Percentiles rank a stretch among this genome's conserved stretches.
These are phyloP conservation scores for Drosophila varians DNA, from an alignment of 1,140 invertebrate genomes.

Conservation along the genomic window DNA sequence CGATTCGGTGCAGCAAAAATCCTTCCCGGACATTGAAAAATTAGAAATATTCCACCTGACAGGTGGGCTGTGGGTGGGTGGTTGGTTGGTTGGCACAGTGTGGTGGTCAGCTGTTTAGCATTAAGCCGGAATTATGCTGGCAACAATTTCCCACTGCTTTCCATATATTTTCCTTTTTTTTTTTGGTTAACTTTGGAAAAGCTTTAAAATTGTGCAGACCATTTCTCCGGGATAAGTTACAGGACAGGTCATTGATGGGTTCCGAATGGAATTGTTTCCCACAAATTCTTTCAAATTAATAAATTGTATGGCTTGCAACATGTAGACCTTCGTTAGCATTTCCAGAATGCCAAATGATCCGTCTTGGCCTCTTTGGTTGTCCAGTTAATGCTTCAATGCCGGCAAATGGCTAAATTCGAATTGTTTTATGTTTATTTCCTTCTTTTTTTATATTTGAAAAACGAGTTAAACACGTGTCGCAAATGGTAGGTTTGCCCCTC, in stretches of 20 bases:
- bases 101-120: slow-evolving; percentile 74
- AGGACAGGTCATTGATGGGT: slow-evolving; percentile 1
- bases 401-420: slow-evolving; percentile 79
- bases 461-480: slow-evolving; percentile 81
- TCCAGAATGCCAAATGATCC: neutral
- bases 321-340: neutral
- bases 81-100: neutral
- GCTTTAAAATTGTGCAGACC: slow-evolving; percentile 41
- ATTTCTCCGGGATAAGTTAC: slow-evolving; percentile 27
- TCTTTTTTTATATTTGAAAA: slow-evolving; percentile 61
- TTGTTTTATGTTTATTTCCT: slow-evolving; percentile 63
- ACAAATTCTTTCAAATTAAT: slow-evolving; percentile 44
- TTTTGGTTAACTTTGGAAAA: neutral
- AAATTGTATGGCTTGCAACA: no score
- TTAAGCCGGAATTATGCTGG: slow-evolving; percentile 46
- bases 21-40: slow-evolving; percentile 73
- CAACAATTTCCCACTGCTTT: slow-evolving; percentile 28
- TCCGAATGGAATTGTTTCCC: neutral
- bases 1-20: slow-evolving; percentile 11
- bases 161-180: neutral
- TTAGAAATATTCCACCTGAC: slow-evolving; percentile 70
- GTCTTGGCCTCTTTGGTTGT: slow-evolving; percentile 6
- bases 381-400: slow-evolving; percentile 71
- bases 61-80: slow-evolving; percentile 10
- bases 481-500: slow-evolving; percentile 59